Conservation (phyloP, 2,797 vertebrate genomes). For the Galago senegalensis region DNA sequence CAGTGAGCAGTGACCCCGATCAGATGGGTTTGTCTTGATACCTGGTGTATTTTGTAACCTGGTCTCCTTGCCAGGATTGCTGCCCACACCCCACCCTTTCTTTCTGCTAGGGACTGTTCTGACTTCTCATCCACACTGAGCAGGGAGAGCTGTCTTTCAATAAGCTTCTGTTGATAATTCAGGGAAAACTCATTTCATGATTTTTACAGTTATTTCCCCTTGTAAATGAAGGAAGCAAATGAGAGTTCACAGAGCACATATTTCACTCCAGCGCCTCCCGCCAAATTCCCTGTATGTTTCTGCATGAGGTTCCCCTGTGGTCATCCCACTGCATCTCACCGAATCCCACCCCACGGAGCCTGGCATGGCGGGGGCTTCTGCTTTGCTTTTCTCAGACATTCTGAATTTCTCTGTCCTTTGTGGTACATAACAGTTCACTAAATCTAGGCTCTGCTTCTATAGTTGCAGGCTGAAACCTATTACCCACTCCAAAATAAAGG, state of each 20-base stretch:
- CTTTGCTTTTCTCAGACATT: neutral
- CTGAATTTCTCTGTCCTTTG: neutral
- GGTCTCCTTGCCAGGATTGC: neutral
- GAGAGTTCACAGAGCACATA: neutral
- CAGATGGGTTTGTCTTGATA: neutral
- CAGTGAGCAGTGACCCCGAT: neutral
- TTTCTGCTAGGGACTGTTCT: neutral
- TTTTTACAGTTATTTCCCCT: neutral
- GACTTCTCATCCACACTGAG: neutral
- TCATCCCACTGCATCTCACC: accelerated
- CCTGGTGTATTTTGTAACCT: neutral
- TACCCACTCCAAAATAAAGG: neutral
- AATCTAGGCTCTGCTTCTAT: neutral
- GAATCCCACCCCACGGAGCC: too few relatives aligned
- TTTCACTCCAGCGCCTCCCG: neutral
- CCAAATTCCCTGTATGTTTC: neutral
- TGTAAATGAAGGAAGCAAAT: neutral
- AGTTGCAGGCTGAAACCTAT: neutral
- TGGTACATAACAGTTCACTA: neutral
- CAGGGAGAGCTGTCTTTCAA: neutral
- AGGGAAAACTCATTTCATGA: neutral
- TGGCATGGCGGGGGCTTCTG: neutral
- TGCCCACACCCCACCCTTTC: neutral
- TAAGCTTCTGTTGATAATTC: neutral
- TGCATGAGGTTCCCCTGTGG: neutral